Percentiles rank a stretch among this genome's conserved stretches.
These are phyloP conservation scores for Diorhabda sublineata DNA, from an alignment of 1,140 invertebrate species.

Conservation along the genomic window DNA sequence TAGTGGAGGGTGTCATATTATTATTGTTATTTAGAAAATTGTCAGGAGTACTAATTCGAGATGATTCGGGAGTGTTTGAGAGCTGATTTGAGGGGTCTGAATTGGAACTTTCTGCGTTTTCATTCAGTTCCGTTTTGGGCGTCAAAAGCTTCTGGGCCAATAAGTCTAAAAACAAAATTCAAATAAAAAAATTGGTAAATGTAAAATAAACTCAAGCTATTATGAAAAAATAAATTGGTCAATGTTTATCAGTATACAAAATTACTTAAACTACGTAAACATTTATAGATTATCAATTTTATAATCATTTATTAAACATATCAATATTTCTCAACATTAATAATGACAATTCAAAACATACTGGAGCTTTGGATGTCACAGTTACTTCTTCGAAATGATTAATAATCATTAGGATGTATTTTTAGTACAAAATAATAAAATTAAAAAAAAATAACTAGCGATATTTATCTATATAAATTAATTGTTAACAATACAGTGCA, in stretches of 20 bases:
- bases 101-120: conserved; percentile 25
- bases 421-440: too few species aligned
- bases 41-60: conserved; percentile 31
- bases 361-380: too few species aligned
- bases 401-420: too few species aligned
- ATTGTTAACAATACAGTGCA: too few species aligned
- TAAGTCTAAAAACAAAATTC: conserved; percentile 30
- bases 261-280: too few species aligned
- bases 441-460: too few species aligned
- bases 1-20: conserved; percentile 38
- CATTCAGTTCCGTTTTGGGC: conserved; percentile 39
- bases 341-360: too few species aligned
- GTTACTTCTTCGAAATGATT: too few species aligned
- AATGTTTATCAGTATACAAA: neutral
- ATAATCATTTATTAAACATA: too few species aligned
- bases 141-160: conserved; percentile 36
- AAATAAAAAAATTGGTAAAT: conserved; percentile 14
- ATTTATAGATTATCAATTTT: too few species aligned
- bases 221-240: neutral
- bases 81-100: conserved; percentile 23
- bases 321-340: too few species aligned
- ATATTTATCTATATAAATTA: too few species aligned
- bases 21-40: conserved; percentile 52
- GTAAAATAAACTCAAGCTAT: neutral
- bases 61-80: conserved; percentile 28